Evolutionary conservation across 2,888 invertebrate genomes (phyloP), one percentile per base, ranked within the genome.

Genomic region (Ctenicera cuprea): DNA sequence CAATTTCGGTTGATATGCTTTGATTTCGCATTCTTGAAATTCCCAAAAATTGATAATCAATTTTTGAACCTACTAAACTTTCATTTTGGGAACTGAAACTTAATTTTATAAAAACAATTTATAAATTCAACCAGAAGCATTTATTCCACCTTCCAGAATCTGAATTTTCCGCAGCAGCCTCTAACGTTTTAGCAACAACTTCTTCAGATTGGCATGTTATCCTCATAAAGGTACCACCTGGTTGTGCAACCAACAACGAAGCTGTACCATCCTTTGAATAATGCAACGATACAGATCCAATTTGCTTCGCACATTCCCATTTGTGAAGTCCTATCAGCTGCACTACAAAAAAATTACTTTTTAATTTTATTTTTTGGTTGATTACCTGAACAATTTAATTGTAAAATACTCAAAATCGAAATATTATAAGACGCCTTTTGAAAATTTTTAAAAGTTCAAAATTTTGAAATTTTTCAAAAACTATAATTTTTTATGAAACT

Each of bases 241-340:
- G 93, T 84, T 94, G 94, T 16, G 93, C 91, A 38, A 93, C 92
- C 73, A 94, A 83, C 45, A 94, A 85, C 64, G 90, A 90, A 0
- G 91, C 90, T 20, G 86, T 88, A 3, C 90, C 91, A 78, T 91
- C 90, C 8, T 83, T 82, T 71, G 88, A 87, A 75, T 90, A 89
- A 85, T 92, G 90, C 72, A 90, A 81, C 3, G 90, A 89, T 20
- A 90, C 88, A 0, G 90, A 89, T 16, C 90, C 90, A 69, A 91
- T 90, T 83, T 91, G 93, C 85, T 92, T 92, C 43, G 92, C 92
- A 80, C 93, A 91, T 86, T 94, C 93, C 93, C 94, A 94, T 85
- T 92, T 93, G 80, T 93, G 92, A 59, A 93, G 83, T 43, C 92
- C 91, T 30, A 91, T 87, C 64, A 94, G 87, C 84, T 89, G 89